Evolutionary conservation across 1,140 invertebrate genomes (phyloP).

Genomic region (Drosophila erecta): DNA sequence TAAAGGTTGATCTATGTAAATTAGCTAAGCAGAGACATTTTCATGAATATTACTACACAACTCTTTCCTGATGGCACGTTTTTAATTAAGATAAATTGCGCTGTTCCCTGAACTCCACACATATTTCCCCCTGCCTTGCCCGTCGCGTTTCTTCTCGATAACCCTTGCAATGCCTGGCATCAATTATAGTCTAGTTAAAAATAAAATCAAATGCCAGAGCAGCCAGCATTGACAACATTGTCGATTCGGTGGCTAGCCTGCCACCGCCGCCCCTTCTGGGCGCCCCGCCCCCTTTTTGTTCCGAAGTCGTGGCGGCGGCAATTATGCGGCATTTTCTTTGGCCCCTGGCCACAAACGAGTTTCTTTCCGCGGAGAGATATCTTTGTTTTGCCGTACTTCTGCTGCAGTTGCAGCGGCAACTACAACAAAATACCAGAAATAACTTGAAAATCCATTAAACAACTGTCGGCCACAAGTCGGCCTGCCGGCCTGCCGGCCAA

Average conservation of each 20-base stretch:
- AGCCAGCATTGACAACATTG: constrained; percentile 76
- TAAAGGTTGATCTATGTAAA: constrained; percentile 1
- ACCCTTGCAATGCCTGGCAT: constrained; percentile 52
- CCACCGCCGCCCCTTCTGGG: neutral
- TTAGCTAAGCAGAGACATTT: neutral
- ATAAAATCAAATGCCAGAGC: constrained; percentile 79
- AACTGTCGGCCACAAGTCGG: constrained; percentile 30
- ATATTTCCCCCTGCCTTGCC: neutral
- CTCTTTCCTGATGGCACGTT: neutral
- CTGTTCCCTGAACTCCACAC: constrained; percentile 27
- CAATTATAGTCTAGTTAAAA: constrained; percentile 74
- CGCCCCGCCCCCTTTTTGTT: constrained; percentile 21
- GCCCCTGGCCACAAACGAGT: constrained; percentile 70
- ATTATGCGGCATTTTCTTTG: constrained; percentile 81
- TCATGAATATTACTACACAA: constrained; percentile 14
- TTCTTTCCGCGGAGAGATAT: constrained; percentile 66
- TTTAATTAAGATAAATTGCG: constrained; percentile 18
- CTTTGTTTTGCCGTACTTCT: constrained; percentile 66
- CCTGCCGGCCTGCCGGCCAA: constrained; percentile 21
- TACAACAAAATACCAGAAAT: constrained; percentile 82
- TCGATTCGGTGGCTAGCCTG: constrained; percentile 66
- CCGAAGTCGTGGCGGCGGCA: constrained; percentile 60
- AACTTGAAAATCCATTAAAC: constrained; percentile 83
- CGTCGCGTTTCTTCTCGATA: constrained; percentile 17
- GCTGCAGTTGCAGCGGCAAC: constrained; percentile 57